Conservation (phyloP, 2,797 vertebrate species). For the Mareca penelope region DNA sequence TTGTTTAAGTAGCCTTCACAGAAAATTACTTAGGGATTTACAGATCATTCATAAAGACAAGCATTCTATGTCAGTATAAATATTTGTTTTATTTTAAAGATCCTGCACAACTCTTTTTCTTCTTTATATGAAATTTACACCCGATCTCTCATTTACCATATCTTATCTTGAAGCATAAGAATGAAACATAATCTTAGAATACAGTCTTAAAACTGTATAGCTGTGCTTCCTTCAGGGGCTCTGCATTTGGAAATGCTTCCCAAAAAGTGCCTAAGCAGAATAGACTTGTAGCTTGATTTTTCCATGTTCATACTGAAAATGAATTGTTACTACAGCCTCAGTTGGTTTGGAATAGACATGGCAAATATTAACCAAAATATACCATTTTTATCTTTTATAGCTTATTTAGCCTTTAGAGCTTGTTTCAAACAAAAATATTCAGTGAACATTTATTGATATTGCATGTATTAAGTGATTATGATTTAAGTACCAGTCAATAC, state of each 20-base stretch:
- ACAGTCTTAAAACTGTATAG: not conserved
- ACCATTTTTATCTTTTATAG: not conserved
- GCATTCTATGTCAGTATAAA: not conserved
- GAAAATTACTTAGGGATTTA: not conserved
- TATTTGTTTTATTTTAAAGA: not conserved
- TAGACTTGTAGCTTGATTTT: not conserved
- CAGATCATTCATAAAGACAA: not conserved
- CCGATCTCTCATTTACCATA: not conserved
- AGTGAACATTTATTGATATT: not conserved
- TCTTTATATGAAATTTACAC: not conserved
- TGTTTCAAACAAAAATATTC: not conserved
- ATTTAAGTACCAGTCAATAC: not conserved
- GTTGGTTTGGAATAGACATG: not conserved
- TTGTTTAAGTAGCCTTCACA: conserved; percentile 18
- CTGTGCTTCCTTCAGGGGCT: not conserved
- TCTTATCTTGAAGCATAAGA: not conserved
- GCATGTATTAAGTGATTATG: not conserved
- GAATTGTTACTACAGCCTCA: not conserved
- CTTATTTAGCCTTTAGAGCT: not conserved
- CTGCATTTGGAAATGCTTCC: not conserved
- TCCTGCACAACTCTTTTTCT: not conserved
- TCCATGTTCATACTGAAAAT: not conserved
- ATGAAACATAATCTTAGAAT: not conserved
- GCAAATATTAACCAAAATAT: not conserved
- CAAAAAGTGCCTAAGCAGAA: not conserved